Evolutionary conservation across 2,113 vertebrate species (phyloP).

Genomic region (Glaucomys volans): DNA sequence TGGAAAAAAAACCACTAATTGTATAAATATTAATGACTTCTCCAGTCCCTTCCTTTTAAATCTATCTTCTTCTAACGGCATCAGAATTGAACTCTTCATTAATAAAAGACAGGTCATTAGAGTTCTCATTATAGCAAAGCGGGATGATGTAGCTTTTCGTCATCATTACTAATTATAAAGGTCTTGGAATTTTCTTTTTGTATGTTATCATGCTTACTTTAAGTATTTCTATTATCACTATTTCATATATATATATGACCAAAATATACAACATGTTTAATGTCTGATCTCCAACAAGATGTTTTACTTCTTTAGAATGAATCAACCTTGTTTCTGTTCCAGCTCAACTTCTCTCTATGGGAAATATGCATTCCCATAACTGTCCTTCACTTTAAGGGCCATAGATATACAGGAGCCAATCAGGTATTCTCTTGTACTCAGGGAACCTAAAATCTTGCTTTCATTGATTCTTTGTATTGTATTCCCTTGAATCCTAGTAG

Average conservation of each 20-base stretch:
- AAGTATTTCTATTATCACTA: not conserved
- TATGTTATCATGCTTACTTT: not conserved
- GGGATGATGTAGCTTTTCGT: not conserved
- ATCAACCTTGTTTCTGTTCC: not conserved
- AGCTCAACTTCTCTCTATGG: not conserved
- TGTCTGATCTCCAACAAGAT: not conserved
- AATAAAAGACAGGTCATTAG: not conserved
- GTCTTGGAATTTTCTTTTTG: not conserved
- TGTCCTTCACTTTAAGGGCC: not conserved
- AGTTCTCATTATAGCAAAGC: not conserved
- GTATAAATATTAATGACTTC: not conserved
- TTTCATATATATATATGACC: not conserved
- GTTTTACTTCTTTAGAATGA: not conserved
- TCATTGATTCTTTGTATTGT: not conserved
- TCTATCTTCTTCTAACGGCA: not conserved
- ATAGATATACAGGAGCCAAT: not conserved
- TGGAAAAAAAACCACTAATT: not conserved
- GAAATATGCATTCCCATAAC: not conserved
- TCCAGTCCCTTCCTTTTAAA: not conserved
- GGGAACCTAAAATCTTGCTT: not conserved
- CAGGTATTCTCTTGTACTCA: not conserved
- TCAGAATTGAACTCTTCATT: not conserved
- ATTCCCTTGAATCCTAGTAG: not conserved
- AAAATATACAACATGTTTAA: not conserved
- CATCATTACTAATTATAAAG: not conserved